Percentiles rank a stretch among this genome's conserved stretches.
Conservation (phyloP, 2,888 invertebrate species). For the Sinodicranocentrus sp. region DNA sequence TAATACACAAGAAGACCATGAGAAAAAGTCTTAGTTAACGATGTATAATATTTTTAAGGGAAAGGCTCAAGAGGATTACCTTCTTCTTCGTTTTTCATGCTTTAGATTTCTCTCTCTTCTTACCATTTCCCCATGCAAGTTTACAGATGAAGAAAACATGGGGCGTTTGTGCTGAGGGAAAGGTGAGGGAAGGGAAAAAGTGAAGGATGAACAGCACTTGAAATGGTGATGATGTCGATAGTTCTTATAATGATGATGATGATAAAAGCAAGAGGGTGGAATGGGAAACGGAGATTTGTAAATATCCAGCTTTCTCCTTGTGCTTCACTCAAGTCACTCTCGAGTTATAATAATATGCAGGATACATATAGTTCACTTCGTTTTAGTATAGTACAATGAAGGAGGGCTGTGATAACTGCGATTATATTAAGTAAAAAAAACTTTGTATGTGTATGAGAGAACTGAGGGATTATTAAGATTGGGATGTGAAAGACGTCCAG, state of each 20-base stretch:
- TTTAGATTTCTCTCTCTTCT: slow-evolving; percentile 13
- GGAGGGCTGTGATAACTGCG: no score
- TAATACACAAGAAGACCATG: not conserved
- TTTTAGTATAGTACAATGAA: no score
- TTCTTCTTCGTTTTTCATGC: slow-evolving; percentile 38
- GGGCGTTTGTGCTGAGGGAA: not conserved
- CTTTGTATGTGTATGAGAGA: no score
- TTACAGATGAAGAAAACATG: not conserved
- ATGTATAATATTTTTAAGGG: slow-evolving; percentile 25
- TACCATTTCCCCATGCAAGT: not conserved
- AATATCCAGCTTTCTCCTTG: not conserved
- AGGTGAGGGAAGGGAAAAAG: not conserved
- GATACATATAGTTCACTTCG: no score
- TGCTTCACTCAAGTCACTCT: no score
- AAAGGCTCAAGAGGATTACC: slow-evolving; percentile 58
- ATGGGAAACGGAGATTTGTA: not conserved
- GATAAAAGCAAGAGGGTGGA: no score
- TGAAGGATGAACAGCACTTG: slow-evolving; percentile 14
- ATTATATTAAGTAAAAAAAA: no score
- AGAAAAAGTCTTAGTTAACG: slow-evolving; percentile 24
- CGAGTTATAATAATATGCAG: no score
- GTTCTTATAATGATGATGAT: no score
- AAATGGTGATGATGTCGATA: slow-evolving; percentile 13
- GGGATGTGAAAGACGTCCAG: no score
- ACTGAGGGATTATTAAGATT: no score